Conservation (phyloP, 64 coral and sea anemone genomes). For the Stichodactyla helianthus region DNA sequence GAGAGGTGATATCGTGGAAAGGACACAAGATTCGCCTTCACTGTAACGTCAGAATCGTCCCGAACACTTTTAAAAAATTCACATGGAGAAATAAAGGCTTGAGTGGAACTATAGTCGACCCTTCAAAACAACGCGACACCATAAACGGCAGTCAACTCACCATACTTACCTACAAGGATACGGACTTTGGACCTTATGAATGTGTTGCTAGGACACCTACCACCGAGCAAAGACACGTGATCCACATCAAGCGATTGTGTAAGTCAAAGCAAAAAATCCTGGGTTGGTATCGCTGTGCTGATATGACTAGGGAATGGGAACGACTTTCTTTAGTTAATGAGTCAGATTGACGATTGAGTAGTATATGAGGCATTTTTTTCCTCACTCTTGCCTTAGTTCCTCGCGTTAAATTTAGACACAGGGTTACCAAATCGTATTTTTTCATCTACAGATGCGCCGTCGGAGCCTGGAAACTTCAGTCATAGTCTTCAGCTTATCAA, state of each 20-base stretch:
- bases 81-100: constrained; percentile 3
- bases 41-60: not conserved
- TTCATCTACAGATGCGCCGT: constrained; percentile 1
- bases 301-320: not conserved
- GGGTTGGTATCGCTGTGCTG: not conserved
- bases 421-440: not conserved
- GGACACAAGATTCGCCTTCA: constrained; percentile 14
- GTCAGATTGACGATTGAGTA: too few species aligned
- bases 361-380: too few species aligned
- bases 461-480: constrained; percentile 12
- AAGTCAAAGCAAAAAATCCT: not conserved
- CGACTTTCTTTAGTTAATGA: too few species aligned
- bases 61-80: not conserved
- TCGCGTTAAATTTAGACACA: not conserved
- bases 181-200: constrained; percentile 32
- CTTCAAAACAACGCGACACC: not conserved
- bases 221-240: constrained; percentile 4
- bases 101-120: not conserved
- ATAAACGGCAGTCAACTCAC: not conserved
- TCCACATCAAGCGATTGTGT: constrained; percentile 19
- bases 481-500: not conserved
- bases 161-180: not conserved
- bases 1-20: constrained; percentile 14
- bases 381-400: not conserved
- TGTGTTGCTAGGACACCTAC: constrained; percentile 14